Evolutionary conservation across 2,113 vertebrate genomes (phyloP), one percentile per base, ranked within the genome.

Genomic region (Syngnathus scovelli): DNA sequence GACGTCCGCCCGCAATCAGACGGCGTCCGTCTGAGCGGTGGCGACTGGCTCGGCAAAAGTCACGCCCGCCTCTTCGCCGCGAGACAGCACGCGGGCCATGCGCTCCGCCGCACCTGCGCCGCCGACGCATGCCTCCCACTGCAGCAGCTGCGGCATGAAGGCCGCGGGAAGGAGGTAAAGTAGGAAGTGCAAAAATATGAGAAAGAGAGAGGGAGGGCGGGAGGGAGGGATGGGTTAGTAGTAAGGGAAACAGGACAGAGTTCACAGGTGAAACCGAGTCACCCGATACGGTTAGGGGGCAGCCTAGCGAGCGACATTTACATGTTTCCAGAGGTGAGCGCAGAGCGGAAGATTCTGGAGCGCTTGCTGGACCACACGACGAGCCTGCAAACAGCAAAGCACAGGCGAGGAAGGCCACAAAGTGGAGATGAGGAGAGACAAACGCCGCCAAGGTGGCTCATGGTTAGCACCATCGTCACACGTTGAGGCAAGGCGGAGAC

Each of bases 301-400:
- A 38, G 36, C 36, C 58, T 23, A 23, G 39, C 11, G 69, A 43
- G 61, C 21, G 13, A 21, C 3, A 83, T 80, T 99, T 97, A 99
- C 96, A 97, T 98, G 92, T 95, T 93, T 98, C 96, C 96, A 98
- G 75, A 98, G 94, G 88, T 92, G 90, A 82, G 95, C 95, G 88
- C 93, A 96, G 79, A 98, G 94, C 55, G 95, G 95, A 79, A 99
- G 93, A 90, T 94, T 93, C 81, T 93, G 93, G 77, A 96, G 91
- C 73, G 95, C 95, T 87, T 95, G 94, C 84, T 94, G 93, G 88
- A 94, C 98, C 76, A 97, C 92, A 75, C 90, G 94, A 69, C 94
- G 91, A 73, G 96, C 95, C 96, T 98, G 67, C 0, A 52, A 69
- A 43, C 55, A 70, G 61, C 66, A 66, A 49, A 36, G 65, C 37